Conservation (phyloP, 2,888 invertebrate genomes). For the Poecilus cupreus region DNA sequence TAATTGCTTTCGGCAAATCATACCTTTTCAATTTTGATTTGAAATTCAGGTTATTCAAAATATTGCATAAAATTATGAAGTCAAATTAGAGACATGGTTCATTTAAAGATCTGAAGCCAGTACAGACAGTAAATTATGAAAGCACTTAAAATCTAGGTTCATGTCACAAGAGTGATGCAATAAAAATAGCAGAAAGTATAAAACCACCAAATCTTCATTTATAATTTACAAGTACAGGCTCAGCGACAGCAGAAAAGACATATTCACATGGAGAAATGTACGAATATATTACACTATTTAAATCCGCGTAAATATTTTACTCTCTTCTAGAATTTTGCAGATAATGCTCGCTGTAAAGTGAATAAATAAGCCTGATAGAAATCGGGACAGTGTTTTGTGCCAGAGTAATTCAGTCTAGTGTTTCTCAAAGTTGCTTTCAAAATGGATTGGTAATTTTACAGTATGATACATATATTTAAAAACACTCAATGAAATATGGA, state of each 20-base stretch:
- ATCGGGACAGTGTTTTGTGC: neutral
- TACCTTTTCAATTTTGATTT: too few relatives aligned
- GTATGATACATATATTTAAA: too few relatives aligned
- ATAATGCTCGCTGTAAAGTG: constrained; percentile 1
- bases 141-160: neutral
- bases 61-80: too few relatives aligned
- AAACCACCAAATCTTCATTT: constrained; percentile 9
- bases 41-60: too few relatives aligned
- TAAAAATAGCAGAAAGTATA: constrained; percentile 4
- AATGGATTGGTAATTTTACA: too few relatives aligned
- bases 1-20: too few relatives aligned
- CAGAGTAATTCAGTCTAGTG: too few relatives aligned
- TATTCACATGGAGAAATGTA: constrained; percentile 6
- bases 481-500: too few relatives aligned
- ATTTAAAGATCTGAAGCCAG: neutral
- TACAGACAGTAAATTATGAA: neutral
- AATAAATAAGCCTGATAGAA: constrained; percentile 27
- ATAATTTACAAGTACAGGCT: neutral
- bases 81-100: too few relatives aligned
- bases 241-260: neutral
- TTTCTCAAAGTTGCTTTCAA: too few relatives aligned
- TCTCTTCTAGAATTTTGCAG: constrained; percentile 7
- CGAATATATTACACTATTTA: constrained; percentile 23
- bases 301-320: constrained; percentile 11
- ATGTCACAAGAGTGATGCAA: neutral